Evolutionary conservation across 2,113 vertebrate species (phyloP), one percentile per base, ranked within the genome.

Genomic region (Martes martes): DNA sequence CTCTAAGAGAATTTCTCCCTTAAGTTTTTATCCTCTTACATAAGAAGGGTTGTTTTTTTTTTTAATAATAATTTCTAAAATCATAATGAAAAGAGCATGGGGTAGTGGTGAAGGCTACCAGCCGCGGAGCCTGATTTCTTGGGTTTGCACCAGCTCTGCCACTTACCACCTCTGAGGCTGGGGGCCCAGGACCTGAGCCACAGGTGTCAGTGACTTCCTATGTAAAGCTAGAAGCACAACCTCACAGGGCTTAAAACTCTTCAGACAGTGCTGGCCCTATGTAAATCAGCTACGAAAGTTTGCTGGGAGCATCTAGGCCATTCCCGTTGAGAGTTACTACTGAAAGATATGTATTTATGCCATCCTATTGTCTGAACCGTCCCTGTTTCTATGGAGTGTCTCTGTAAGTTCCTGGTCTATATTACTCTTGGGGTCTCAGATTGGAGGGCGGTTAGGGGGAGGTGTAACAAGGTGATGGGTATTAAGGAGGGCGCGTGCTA

Each of bases 1-100:
- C 65, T 83, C 33, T 91, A 33, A 95, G 23, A 83, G 42, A 94
- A 71, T 94, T 78, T 69, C 73, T 85, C 63, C 23, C 45, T 69
- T 2, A 2, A 15, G 9, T 45, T 63, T 96, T 87, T 67, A 95
- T 88, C 80, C 11, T 89, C 79, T 85, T 71, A 39, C 21, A 63
- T 73, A 80, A 92, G 16, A 87, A 19, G 16, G 28, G 2, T 21
- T 24, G 2, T 21, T 24, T 74, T 76, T 78, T 78, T 16, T 52
- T 52, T 52, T 52, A 52, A 52, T 52, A 52, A 52, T 52, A 52
- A 52, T 52, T 52, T 52, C 50, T 45, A 42, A 87, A 89, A 57
- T n/a, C 57, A 33, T 45, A 82, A 45, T 28, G 9, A 36, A 96
- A 69, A 96, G 15, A 55, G 4, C 14, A 39, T 65, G 24, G 31